A percentile compares a stretch with the other conserved stretches of the same genome.
Conservation (phyloP, 2,797 vertebrate species). For the Centroberyx gerrardi region DNA sequence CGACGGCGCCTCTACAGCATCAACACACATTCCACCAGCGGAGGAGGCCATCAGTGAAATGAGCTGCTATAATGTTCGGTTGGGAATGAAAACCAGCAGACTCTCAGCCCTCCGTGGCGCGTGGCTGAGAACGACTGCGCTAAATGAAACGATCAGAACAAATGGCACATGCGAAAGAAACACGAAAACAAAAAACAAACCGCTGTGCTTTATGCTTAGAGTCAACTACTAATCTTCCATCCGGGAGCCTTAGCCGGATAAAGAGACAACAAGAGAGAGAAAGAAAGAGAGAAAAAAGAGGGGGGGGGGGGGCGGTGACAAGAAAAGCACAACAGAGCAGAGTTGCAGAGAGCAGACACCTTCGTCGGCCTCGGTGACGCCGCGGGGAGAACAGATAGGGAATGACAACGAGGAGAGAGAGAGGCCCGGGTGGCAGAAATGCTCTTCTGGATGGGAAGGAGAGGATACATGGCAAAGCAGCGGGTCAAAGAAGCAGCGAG, state of each 20-base stretch:
- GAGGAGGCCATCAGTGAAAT: no score
- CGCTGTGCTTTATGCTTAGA: no score
- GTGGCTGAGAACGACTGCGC: no score
- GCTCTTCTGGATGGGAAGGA: constrained; percentile 44
- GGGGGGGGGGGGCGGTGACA: constrained; percentile 58
- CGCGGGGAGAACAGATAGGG: constrained; percentile 67
- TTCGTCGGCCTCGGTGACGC: constrained; percentile 57
- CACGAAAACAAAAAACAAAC: no score
- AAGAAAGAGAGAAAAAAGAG: constrained; percentile 37
- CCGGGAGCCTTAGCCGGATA: background rate
- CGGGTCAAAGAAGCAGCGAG: constrained; percentile 50
- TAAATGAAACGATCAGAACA: no score
- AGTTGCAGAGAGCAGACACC: constrained; percentile 65
- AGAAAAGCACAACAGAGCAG: constrained; percentile 76
- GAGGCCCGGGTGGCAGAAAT: constrained; percentile 49
- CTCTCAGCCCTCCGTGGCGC: no score
- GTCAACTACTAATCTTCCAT: no score
- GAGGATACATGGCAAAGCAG: constrained; percentile 52
- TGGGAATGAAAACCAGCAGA: no score
- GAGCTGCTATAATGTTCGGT: no score
- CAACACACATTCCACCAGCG: no score
- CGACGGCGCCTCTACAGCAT: no score
- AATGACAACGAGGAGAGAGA: constrained; percentile 67
- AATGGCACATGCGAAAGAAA: no score
- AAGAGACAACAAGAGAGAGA: constrained; percentile 8